A percentile compares a stretch with the other conserved stretches of the same genome.
These are phyloP conservation scores for Sorex fumeus DNA, from an alignment of 2,113 vertebrate species.

Conservation along the genomic window DNA sequence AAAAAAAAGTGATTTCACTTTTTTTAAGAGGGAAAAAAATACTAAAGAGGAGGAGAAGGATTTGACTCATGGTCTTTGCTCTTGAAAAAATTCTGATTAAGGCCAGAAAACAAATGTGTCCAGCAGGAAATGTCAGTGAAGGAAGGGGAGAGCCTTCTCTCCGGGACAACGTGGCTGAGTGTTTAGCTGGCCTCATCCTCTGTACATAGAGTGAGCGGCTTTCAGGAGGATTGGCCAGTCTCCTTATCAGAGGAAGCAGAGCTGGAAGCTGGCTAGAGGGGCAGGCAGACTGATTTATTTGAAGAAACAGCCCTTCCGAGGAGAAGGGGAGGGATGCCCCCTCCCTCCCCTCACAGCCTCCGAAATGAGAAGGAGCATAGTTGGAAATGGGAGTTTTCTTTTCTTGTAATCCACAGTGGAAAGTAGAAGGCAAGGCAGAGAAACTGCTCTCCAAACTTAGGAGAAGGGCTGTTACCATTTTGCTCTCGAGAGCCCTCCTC, in stretches of 20 bases:
- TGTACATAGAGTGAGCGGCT: neutral
- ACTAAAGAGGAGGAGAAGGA: neutral
- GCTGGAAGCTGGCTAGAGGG: neutral
- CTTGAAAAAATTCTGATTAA: slow-evolving; percentile 6
- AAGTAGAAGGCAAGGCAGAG: slow-evolving; percentile 21
- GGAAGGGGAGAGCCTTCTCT: neutral
- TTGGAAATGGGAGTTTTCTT: slow-evolving; percentile 35
- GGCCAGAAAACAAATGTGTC: neutral
- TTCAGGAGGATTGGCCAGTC: neutral
- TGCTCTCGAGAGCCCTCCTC: slow-evolving; percentile 15
- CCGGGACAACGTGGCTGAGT: neutral
- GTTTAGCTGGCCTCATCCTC: slow-evolving; percentile 11
- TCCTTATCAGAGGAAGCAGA: neutral
- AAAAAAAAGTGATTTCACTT: neutral
- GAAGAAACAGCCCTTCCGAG: neutral
- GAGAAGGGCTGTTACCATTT: neutral
- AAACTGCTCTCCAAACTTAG: slow-evolving; percentile 33
- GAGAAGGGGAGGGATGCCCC: neutral
- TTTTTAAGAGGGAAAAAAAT: too few species aligned
- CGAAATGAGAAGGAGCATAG: neutral
- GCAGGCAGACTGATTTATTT: neutral
- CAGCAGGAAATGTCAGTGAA: neutral
- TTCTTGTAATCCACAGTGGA: slow-evolving; percentile 37
- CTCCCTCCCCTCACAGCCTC: neutral
- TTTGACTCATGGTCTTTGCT: neutral